Base-by-base conservation (phyloP, 1,140 invertebrate genomes). In the Eupristina koningsbergeri region DNA sequence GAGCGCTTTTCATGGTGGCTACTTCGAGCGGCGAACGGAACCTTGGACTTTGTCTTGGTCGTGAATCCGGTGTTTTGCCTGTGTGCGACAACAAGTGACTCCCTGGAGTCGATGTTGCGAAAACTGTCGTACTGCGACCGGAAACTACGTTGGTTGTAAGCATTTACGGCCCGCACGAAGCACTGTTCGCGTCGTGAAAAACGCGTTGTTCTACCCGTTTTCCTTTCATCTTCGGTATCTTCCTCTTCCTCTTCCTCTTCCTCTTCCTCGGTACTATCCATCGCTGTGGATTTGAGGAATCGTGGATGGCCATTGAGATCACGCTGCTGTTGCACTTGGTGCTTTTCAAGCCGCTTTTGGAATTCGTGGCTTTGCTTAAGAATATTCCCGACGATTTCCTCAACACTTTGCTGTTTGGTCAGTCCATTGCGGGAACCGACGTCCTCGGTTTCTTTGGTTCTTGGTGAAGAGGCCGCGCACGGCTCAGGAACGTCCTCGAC, bases 281-380 rank as follows among this genome's bases (percentile, higher is more conserved):
- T 85, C 13, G 29, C 87, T 87, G 31, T 87, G 86, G 34, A 19
- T 22, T 90, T 91, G 36, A 93, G 93, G 58, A 93, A 90, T 74
- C 93, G 90, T 80, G 93, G 93, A 34, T 85, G 94, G 93, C 74
- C 94, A 31, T 36, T 41, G 0, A 29, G 0, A 19, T 74, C 74
- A 2, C 76, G 64, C 47, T 83, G 67, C 29, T 75, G 80, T 19
- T 67, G 58, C 39, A 29, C 19, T 1, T 69, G 81, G 3, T 71
- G 41, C 88, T 95, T 95, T 78, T 95, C 96, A 22, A 97, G 91
- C 34, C 97, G 93, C 81, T 95, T 95, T 85, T 97, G 96, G 84
- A 97, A 97, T 86, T 97, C 96, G 86, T 96, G 94, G 88, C 96
- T 97, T 87, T 97, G 95, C 94, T 97, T 96, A 3, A 97, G 92